Base-by-base conservation (phyloP, 1,140 invertebrate species). In the Vollenhovia emeryi region DNA sequence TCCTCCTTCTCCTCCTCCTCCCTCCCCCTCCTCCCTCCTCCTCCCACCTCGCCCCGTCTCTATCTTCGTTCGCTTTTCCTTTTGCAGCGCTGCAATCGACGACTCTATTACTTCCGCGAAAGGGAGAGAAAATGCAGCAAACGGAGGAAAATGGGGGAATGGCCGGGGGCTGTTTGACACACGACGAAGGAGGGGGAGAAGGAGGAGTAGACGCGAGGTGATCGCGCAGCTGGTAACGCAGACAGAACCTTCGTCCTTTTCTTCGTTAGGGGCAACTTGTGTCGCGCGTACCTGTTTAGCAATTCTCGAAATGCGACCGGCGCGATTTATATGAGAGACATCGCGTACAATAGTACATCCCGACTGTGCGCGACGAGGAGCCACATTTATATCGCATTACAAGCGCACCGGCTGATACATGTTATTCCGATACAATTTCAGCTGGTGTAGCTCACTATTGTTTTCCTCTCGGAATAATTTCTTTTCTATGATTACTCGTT, bases 91-190 rank as follows among this genome's bases (percentile, higher is more conserved):
- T 90, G 88, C 88, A 90, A 89, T 90, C 89, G 89, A 90, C 89
- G 89, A 90, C 85, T 90, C 86, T 89, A 90, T 90, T 90, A 90
- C 89, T 83, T 87, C 76, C 89, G 88, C 76, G 71, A 80, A 82
- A 86, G 85, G 68, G 88, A 89, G 84, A 85, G 78, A 82, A 82
- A 69, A 55, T 74, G 21, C 87, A 68, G 2, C 11, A 8, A 78
- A 24, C 60, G n/a, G 48, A 88, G 40, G 62, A 76, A 86, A 76
- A 78, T 13, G 50, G 55, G 43, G 1, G 64, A 74, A 62, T 45
- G 36, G 52, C 66, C 66, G 78, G 52, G 24, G 78, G 66, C 78
- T 71, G 78, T 82, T 76, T 84, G 82, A 74, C 80, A 78, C 40
- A 43, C 59, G 52, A 30, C 9, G 33, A 8, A 18, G 60, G 33